Evolutionary conservation across 2,888 invertebrate genomes (phyloP).

Genomic region (Scotopteryx bipunctaria): DNA sequence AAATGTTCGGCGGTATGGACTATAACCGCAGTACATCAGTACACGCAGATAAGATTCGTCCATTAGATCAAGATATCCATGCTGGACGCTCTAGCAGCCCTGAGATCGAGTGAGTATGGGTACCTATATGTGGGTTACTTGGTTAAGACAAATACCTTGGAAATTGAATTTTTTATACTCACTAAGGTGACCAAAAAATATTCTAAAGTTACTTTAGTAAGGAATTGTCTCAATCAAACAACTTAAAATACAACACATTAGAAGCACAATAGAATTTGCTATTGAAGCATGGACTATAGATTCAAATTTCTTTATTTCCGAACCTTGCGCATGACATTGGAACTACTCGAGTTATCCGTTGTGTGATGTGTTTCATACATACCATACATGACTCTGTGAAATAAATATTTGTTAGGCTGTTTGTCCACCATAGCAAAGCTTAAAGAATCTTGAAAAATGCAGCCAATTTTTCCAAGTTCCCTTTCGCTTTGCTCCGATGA

Average conservation of each 20-base stretch:
- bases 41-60: no score
- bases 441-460: no score
- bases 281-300: conserved; percentile 34
- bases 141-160: no score
- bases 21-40: no score
- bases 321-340: conserved; percentile 42
- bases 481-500: background rate
- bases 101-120: no score
- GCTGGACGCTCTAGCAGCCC: no score
- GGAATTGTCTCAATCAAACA: conserved; percentile 30
- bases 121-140: no score
- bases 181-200: no score
- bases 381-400: conserved; percentile 58
- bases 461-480: no score
- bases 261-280: conserved; percentile 31
- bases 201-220: background rate
- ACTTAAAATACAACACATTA: conserved; percentile 19
- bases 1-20: no score
- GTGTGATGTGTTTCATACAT: conserved; percentile 40
- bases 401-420: conserved; percentile 45
- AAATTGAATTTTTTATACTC: no score
- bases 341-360: conserved; percentile 31
- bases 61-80: no score
- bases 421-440: background rate
- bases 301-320: conserved; percentile 29